Base-by-base conservation (phyloP, 2,797 vertebrate genomes). In the Sebastes umbrosus region DNA sequence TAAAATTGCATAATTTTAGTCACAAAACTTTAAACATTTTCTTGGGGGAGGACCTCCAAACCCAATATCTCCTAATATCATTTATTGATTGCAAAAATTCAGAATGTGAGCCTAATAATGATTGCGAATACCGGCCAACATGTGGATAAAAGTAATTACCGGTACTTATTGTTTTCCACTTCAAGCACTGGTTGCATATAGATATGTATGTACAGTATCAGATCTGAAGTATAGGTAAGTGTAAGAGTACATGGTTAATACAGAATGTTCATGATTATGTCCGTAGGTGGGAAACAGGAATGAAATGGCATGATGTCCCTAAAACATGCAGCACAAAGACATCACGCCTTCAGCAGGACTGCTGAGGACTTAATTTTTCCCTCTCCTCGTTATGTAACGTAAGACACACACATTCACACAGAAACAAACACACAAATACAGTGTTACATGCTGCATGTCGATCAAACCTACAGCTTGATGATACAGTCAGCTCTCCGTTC, bases 401-500 rank as follows among this genome's bases (percentile, higher is more conserved):
- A 25, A 46, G 3, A 73, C 78, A 46, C 52, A 70, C 31, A 66
- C 43, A 58, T 14, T 20, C 3, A 2, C 62, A 27, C 62, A n/a
- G 24, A 43, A 63, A 78, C 67, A 55, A 81, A 60, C 46, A 79
- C 57, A 84, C 22, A 82, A 32, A 82, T 57, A 73, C 68, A 32
- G 65, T 16, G 50, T 70, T 75, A 57, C 64, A 50, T 0, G 11
- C 66, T 24, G 55, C 69, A 16, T 18, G 62, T 81, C 62, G 39
- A 65, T 79, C 76, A 65, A 75, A 86, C 46, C 79, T 69, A 50
- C 39, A 82, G 83, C 77, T 86, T 31, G 3, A 75, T 75, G 6
- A 72, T 76, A 71, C 62, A 71, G 68, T 87, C 39, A 75, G 73
- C 46, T 93, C 87, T 90, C 77, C 63, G 77, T 77, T 88, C 75